A percentile compares a stretch with the other conserved stretches of the same genome.
Evolutionary conservation across 2,797 vertebrate genomes (phyloP).

Genomic region (Pteropus rufus): DNA sequence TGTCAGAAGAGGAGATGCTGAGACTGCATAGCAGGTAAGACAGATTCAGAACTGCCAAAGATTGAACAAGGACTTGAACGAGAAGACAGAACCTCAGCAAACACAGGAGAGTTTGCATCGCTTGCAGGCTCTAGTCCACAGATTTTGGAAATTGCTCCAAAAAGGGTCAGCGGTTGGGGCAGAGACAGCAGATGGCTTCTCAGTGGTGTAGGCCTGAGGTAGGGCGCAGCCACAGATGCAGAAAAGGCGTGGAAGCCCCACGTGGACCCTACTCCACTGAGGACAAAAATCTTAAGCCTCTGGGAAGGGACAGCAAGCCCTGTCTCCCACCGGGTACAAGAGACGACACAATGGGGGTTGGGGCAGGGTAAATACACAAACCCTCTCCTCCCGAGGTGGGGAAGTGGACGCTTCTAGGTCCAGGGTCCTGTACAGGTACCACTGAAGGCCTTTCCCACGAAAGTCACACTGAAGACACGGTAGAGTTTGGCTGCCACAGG

Average conservation of each 20-base stretch:
- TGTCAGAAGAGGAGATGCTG: background rate
- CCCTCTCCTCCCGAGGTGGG: rapidly evolving
- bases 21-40: background rate
- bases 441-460: background rate
- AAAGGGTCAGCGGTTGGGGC: background rate
- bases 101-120: background rate
- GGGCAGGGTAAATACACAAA: background rate
- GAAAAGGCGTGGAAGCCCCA: rapidly evolving
- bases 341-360: no score
- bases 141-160: background rate
- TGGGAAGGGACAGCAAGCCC: background rate
- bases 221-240: no score
- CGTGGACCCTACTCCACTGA: no score
- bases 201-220: background rate
- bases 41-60: background rate
- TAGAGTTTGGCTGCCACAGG: background rate
- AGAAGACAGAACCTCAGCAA: background rate
- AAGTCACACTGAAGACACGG: background rate
- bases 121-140: no score
- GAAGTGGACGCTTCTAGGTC: background rate
- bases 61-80: background rate
- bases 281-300: background rate
- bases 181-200: background rate
- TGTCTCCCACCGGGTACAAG: background rate
- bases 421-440: background rate